phyloP scores from a whole-genome alignment of 1,140 invertebrate genomes.

The Meloidogyne hapla region DNA sequence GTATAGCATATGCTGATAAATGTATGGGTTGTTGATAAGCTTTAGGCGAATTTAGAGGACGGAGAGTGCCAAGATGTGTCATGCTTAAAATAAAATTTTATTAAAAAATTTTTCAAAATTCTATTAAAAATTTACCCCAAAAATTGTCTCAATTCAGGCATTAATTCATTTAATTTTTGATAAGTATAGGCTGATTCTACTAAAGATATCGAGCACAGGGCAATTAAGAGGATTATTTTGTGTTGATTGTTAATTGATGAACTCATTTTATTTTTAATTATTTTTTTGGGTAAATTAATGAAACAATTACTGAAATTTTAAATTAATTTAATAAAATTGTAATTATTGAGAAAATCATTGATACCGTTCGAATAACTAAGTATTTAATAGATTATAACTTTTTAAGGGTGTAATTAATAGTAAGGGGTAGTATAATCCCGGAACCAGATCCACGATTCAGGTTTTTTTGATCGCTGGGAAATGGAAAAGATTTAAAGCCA shows the following conservation, averaged over 20 bases:
- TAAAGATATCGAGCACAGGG: not conserved
- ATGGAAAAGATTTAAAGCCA: too few relatives aligned
- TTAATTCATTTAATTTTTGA: conserved; percentile 22
- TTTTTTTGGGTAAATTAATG: too few relatives aligned
- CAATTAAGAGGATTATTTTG: not conserved
- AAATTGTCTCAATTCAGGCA: conserved; percentile 24
- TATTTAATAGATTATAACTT: too few relatives aligned
- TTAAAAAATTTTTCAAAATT: not conserved
- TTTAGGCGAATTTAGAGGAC: not conserved
- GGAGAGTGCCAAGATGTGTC: conserved; percentile 18
- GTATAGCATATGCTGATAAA: not conserved
- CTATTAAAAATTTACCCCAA: conserved; percentile 8
- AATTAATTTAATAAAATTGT: too few relatives aligned
- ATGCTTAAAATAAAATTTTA: not conserved
- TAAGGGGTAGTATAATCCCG: too few relatives aligned
- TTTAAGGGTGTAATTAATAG: too few relatives aligned
- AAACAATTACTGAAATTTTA: too few relatives aligned
- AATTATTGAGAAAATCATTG: too few relatives aligned
- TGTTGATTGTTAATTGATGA: not conserved
- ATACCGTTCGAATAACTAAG: too few relatives aligned
- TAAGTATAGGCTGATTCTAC: conserved; percentile 16
- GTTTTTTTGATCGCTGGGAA: too few relatives aligned
- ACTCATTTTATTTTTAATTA: not conserved
- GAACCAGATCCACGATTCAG: too few relatives aligned
- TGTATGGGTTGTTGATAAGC: not conserved